A percentile compares a stretch with the other conserved stretches of the same genome.
phyloP scores from a whole-genome alignment of 1,140 invertebrate species.

The Eueides isabella region DNA sequence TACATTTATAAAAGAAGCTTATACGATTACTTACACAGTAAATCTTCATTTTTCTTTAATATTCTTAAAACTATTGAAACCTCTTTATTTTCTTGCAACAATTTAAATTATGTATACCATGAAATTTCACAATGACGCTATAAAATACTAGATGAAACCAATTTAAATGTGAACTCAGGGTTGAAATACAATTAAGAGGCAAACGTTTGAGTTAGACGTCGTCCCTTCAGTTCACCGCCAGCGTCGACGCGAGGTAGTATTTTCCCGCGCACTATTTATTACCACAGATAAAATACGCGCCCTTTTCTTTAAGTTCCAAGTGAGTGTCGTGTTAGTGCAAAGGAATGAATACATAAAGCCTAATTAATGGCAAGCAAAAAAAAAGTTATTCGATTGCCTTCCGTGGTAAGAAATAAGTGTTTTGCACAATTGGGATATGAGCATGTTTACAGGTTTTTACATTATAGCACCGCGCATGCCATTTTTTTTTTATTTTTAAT shows the following conservation, averaged over 20 bases:
- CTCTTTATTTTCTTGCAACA: too few relatives aligned
- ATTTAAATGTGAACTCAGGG: constrained; percentile 7
- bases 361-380: constrained; percentile 70
- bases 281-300: constrained; percentile 17
- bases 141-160: neutral
- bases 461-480: constrained; percentile 37
- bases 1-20: too few relatives aligned
- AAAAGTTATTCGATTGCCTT: constrained; percentile 74
- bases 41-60: too few relatives aligned
- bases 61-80: too few relatives aligned
- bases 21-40: too few relatives aligned
- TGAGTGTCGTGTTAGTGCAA: constrained; percentile 28
- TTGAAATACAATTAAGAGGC: constrained; percentile 22
- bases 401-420: constrained; percentile 69
- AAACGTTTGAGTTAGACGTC: constrained; percentile 31
- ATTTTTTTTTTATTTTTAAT: constrained; percentile 12
- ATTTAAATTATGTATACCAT: too few relatives aligned
- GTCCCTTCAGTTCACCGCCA: constrained; percentile 40
- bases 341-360: constrained; percentile 22
- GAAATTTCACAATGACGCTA: too few relatives aligned
- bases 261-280: constrained; percentile 24
- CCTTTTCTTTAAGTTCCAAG: neutral
- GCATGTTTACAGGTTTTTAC: constrained; percentile 75
- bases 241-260: constrained; percentile 39
- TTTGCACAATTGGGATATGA: constrained; percentile 51